Evolutionary conservation across 2,113 vertebrate species (phyloP).

Genomic region (Calyptommatus sinebrachiatus): DNA sequence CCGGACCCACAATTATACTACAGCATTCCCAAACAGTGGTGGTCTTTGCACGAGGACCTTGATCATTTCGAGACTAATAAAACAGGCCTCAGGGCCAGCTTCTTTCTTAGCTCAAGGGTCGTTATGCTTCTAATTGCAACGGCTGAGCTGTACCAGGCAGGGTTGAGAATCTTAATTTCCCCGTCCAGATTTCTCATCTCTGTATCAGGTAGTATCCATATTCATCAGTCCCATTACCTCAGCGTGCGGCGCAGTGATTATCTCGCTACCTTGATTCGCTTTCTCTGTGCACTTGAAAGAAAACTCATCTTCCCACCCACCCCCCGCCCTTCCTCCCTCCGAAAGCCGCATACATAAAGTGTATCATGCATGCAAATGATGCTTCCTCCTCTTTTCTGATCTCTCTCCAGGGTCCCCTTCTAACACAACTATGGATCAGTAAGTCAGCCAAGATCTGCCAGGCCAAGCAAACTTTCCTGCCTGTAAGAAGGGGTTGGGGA

Average conservation of each 20-base stretch:
- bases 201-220: neutral
- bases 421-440: constrained; percentile 44
- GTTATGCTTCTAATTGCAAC: neutral
- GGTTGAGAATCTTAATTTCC: neutral
- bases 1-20: too few species aligned
- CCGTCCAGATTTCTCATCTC: neutral
- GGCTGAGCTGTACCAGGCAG: neutral
- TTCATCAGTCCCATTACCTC: neutral
- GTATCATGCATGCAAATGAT: constrained; percentile 16
- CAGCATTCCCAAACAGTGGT: neutral
- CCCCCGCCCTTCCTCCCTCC: neutral
- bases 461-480: constrained; percentile 22
- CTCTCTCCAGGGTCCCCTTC: constrained; percentile 38
- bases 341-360: constrained; percentile 1
- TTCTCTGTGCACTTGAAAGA: neutral
- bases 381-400: constrained; percentile 28
- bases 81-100: neutral
- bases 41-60: neutral
- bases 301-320: neutral
- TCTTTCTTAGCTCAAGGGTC: neutral
- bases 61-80: neutral
- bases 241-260: neutral
- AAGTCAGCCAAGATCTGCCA: constrained; percentile 22
- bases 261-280: neutral
- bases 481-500: neutral